Conservation (phyloP, 2,797 vertebrate species). For the Triplophysa yarkandensis region DNA sequence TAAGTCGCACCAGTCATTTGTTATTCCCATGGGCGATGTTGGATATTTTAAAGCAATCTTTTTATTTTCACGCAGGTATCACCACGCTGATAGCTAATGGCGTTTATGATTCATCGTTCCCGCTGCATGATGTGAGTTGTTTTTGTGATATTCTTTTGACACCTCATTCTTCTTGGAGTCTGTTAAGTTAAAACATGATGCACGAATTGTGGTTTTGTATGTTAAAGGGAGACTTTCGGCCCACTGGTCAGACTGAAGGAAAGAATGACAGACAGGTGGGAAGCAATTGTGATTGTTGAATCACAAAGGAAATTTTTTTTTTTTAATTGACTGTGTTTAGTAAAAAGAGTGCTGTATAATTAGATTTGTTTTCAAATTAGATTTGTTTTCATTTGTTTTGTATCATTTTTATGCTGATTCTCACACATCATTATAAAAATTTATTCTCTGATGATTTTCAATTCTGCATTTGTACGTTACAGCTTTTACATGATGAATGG, state of each 20-base stretch:
- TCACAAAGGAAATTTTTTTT: neutral
- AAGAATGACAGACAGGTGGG: constrained; percentile 92
- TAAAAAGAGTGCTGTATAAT: no score
- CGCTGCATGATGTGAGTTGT: constrained; percentile 91
- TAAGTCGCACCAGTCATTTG: constrained; percentile 36
- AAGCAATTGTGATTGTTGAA: neutral
- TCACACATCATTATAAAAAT: no score
- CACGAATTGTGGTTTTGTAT: constrained; percentile 19
- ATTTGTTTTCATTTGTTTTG: no score
- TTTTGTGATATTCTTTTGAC: neutral
- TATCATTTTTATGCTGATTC: no score
- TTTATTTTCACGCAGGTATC: constrained; percentile 80
- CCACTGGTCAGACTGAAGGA: constrained; percentile 71
- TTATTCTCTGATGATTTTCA: no score
- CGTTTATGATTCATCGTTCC: constrained; percentile 92
- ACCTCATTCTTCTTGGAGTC: neutral
- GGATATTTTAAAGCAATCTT: constrained; percentile 16
- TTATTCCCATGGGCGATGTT: neutral
- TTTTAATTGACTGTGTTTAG: no score
- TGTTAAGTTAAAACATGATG: neutral
- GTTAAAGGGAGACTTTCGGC: constrained; percentile 86
- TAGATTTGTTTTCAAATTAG: no score
- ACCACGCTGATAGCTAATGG: constrained; percentile 91
- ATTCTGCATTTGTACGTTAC: constrained; percentile 40
- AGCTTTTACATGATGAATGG: constrained; percentile 94